These are phyloP conservation scores for Platynereis dumerilii DNA, from an alignment of 2,888 invertebrate genomes.

Conservation along the genomic window DNA sequence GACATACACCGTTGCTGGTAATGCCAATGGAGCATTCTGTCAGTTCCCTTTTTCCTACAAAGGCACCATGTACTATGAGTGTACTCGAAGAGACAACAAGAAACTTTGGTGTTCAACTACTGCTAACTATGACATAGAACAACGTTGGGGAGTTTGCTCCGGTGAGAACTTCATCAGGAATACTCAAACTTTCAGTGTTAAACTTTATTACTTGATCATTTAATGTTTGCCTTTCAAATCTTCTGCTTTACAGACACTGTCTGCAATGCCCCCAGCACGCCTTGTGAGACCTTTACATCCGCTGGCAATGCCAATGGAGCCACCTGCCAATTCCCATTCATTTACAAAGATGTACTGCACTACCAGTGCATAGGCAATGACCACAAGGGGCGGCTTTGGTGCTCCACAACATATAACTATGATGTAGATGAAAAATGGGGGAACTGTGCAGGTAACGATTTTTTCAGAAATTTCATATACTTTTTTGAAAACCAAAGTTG, in stretches of 20 bases:
- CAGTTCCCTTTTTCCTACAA: slow-evolving; percentile 21
- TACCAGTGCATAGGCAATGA: not conserved
- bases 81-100: slow-evolving; percentile 4
- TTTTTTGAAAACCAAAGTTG: too few species aligned
- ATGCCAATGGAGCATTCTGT: slow-evolving; percentile 17
- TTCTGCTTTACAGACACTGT: too few species aligned
- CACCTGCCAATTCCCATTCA: not conserved
- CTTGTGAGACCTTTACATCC: not conserved
- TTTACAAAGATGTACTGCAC: not conserved
- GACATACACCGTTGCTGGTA: slow-evolving; percentile 11
- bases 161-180: too few species aligned
- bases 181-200: too few species aligned
- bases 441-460: not conserved
- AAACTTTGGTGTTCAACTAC: slow-evolving; percentile 22
- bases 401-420: slow-evolving; percentile 21
- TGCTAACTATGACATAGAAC: slow-evolving; percentile 21
- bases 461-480: too few species aligned
- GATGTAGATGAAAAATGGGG: slow-evolving; percentile 5
- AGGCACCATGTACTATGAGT: not conserved
- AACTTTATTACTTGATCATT: too few species aligned
- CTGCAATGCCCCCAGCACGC: not conserved
- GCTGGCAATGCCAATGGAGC: not conserved
- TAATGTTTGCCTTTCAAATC: too few species aligned
- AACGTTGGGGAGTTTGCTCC: slow-evolving; percentile 10
- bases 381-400: slow-evolving; percentile 17